phyloP scores from a whole-genome alignment of 2,888 invertebrate species.

The Drosophila multiciliata region DNA sequence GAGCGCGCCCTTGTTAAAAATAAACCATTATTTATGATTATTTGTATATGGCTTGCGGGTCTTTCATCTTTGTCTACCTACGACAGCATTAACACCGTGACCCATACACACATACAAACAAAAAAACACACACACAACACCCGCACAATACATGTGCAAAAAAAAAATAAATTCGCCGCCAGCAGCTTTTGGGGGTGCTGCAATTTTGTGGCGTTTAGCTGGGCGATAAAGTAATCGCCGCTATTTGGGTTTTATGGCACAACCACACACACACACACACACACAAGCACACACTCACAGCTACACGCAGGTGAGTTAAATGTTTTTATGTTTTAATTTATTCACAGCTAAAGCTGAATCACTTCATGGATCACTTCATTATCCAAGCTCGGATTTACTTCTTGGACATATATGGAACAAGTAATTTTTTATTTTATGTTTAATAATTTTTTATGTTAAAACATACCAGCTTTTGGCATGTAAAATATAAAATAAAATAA shows the following conservation, averaged over 20 bases:
- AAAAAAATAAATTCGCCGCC: conserved; percentile 36
- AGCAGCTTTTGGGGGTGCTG: conserved; percentile 75
- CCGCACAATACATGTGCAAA: conserved; percentile 36
- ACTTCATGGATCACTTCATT: not conserved
- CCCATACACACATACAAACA: conserved; percentile 18
- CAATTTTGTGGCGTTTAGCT: conserved; percentile 77
- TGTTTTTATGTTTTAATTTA: conserved; percentile 10
- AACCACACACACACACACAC: conserved; percentile 7
- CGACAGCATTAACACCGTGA: conserved; percentile 59
- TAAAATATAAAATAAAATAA: not conserved
- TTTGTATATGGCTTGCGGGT: conserved; percentile 73
- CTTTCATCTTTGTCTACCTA: conserved; percentile 47
- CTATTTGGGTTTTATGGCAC: conserved; percentile 75
- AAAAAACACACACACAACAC: conserved; percentile 15
- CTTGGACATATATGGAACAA: not conserved
- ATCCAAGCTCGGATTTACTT: conserved; percentile 3
- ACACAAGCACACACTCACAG: conserved; percentile 10
- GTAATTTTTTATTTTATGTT: not conserved
- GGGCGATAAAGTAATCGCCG: conserved; percentile 78
- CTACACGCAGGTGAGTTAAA: conserved; percentile 1
- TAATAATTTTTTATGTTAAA: not conserved
- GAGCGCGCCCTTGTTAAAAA: conserved; percentile 71
- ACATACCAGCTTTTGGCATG: not conserved
- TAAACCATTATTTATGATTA: conserved; percentile 78
- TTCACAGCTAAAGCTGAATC: conserved; percentile 18